Percentiles rank a stretch among this genome's conserved stretches.
These are phyloP conservation scores for Aegypius monachus DNA, from an alignment of 2,113 vertebrate species.

Conservation along the genomic window DNA sequence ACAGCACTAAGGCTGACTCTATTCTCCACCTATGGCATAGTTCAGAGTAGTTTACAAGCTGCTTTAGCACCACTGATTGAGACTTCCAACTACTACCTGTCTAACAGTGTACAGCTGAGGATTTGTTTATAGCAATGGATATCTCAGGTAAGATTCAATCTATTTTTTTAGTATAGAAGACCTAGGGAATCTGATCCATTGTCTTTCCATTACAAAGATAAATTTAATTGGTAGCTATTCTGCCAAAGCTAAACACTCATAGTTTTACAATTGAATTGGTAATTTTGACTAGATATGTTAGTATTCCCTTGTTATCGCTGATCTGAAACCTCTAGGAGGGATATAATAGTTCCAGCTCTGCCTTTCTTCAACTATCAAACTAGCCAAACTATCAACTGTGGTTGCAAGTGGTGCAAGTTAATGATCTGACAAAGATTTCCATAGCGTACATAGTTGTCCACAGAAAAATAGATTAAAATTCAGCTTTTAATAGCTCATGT, in stretches of 20 bases:
- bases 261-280: neutral
- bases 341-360: neutral
- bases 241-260: neutral
- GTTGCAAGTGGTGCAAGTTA: too few species aligned
- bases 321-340: neutral
- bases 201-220: neutral
- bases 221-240: neutral
- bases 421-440: neutral
- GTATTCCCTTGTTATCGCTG: neutral
- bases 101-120: neutral
- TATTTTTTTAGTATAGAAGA: neutral
- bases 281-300: neutral
- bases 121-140: neutral
- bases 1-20: neutral
- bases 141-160: neutral
- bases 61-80: neutral
- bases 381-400: neutral
- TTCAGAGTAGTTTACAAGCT: neutral
- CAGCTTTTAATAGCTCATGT: neutral
- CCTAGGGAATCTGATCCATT: neutral
- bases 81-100: neutral
- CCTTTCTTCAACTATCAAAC: neutral
- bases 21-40: neutral
- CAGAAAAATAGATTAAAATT: neutral
- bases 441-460: neutral